Base-by-base conservation (phyloP, 2,888 invertebrate genomes). In the Prosopocoilus inquinatus region DNA sequence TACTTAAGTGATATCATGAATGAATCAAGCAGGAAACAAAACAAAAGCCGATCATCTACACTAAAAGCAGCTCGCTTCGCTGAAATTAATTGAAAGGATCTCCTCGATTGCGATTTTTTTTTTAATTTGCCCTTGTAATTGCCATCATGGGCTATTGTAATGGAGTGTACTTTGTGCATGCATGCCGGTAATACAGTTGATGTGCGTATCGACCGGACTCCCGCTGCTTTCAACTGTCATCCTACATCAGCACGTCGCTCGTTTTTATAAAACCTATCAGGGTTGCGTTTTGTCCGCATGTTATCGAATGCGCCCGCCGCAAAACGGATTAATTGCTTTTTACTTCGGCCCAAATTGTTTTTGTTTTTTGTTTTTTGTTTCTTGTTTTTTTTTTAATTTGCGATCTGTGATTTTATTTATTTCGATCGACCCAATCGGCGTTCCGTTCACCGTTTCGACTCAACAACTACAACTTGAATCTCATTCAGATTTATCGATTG, bases 271-370 rank as follows among this genome's bases (percentile, higher is more conserved):
- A 65, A 64, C 60, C 66, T 60, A 64, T 64, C 66, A 60, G 55
- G 57, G 52, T 62, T 53, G 53, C 59, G 62, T 59, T 59, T 65
- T 63, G 67, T 71, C 69, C 71, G 64, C 71, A 70, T 72, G 74
- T 73, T 72, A 73, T 73, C 70, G 71, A 73, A 73, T 72, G 68
- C 68, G 65, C 53, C 56, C 61, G 55, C 73, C 72, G 60, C 73
- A 73, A 69, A 73, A 71, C 69, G 67, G 69, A 73, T 73, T 73
- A 72, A 75, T 74, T 71, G 72, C 68, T 71, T 71, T 73, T 70
- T 70, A 69, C 67, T 65, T 67, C 57, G 56, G 44, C 44, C 41
- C 12, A 2, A 41, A 41, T 41, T 41, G 41, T 41, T 41, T 41
- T 11, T 15, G 9, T 41, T 41, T 38, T 36, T 36, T 5, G 11